Evolutionary conservation across 2,113 vertebrate species (phyloP).

Genomic region (Calidris pygmaea): DNA sequence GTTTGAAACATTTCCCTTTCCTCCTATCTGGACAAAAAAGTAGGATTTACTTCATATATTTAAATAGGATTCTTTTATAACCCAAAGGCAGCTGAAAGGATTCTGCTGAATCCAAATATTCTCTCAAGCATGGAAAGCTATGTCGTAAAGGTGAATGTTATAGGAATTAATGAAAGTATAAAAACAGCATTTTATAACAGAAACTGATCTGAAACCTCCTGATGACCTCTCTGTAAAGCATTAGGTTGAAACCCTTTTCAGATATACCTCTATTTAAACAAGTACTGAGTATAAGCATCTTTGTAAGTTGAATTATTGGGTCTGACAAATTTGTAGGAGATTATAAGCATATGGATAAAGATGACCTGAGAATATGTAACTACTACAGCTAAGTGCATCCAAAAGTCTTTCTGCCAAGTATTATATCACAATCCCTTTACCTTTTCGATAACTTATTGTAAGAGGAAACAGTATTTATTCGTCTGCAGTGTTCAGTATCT

Average conservation of each 20-base stretch:
- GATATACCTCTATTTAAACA: background rate
- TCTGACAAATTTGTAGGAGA: constrained; percentile 1
- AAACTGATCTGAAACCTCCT: constrained; percentile 42
- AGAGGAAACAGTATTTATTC: constrained; percentile 41
- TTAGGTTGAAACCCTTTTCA: background rate
- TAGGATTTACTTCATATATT: constrained; percentile 28
- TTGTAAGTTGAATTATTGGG: constrained; percentile 27
- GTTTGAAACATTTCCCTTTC: constrained; percentile 22
- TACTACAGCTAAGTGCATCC: background rate
- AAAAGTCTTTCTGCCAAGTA: constrained; percentile 44
- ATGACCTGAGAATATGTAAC: constrained; percentile 11
- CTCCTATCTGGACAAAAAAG: constrained; percentile 4
- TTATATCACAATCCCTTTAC: constrained; percentile 54
- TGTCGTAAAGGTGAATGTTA: constrained; percentile 31
- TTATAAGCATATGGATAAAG: constrained; percentile 31
- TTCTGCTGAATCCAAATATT: constrained; percentile 52
- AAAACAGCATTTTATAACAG: constrained; percentile 38
- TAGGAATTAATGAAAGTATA: constrained; percentile 42
- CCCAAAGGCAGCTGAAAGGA: background rate
- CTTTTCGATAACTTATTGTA: constrained; percentile 47
- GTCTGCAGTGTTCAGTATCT: background rate
- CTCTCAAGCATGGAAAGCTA: constrained; percentile 21
- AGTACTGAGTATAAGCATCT: background rate
- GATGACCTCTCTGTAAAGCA: constrained; percentile 3
- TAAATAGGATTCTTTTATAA: constrained; percentile 31